Conservation (phyloP, 2,797 vertebrate species). For the Chelmon rostratus region DNA sequence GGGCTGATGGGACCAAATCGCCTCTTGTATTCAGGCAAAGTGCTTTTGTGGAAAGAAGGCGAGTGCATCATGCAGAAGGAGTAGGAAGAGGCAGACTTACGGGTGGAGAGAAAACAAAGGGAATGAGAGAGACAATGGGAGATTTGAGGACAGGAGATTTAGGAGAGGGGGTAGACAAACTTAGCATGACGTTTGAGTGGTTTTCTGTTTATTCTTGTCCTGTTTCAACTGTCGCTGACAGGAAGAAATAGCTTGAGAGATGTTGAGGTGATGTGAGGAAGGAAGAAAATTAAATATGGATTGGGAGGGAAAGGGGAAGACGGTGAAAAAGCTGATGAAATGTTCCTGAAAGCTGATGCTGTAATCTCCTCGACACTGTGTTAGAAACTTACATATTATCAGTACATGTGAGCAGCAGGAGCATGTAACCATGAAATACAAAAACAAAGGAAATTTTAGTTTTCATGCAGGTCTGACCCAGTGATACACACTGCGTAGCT, state of each 20-base stretch:
- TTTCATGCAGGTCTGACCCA: constrained; percentile 23
- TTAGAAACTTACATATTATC: constrained; percentile 47
- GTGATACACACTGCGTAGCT: constrained; percentile 40
- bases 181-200: constrained; percentile 32
- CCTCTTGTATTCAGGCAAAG: constrained; percentile 54
- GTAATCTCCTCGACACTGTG: constrained; percentile 53
- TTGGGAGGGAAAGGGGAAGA: constrained; percentile 15
- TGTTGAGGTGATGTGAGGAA: constrained; percentile 40
- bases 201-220: constrained; percentile 48
- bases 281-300: constrained; percentile 35
- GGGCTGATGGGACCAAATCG: constrained; percentile 27
- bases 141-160: constrained; percentile 6
- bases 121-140: not conserved
- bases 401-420: constrained; percentile 39
- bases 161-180: constrained; percentile 5
- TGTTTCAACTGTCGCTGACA: constrained; percentile 17
- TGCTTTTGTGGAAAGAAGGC: constrained; percentile 29
- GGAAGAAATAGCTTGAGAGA: constrained; percentile 39
- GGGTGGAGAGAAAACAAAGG: not conserved
- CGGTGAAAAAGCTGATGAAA: constrained; percentile 21
- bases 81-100: constrained; percentile 11
- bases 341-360: constrained; percentile 27
- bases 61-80: constrained; percentile 17
- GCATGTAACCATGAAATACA: constrained; percentile 65
- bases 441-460: constrained; percentile 45